Conservation (phyloP, 2,113 vertebrate species). For the Platichthys stellatus region DNA sequence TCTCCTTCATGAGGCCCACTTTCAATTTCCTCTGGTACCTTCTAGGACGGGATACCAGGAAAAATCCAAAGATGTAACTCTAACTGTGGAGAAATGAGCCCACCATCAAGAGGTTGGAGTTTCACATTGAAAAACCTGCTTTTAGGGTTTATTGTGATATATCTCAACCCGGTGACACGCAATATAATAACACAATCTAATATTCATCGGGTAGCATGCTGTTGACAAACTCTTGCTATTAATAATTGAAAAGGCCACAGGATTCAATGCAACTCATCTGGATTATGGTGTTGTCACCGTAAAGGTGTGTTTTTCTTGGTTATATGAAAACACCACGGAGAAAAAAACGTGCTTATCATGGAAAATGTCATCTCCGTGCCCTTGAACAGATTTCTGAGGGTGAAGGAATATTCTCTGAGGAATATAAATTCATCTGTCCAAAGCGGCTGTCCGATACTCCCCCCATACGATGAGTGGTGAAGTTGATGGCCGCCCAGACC, state of each 20-base stretch:
- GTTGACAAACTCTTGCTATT: conserved; percentile 52
- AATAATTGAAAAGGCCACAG: conserved; percentile 73
- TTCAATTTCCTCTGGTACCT: conserved; percentile 4
- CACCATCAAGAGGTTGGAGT: conserved; percentile 24
- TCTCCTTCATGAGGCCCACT: conserved; percentile 13
- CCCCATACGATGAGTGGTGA: background rate
- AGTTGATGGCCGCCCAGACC: conserved; percentile 25
- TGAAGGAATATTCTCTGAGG: background rate
- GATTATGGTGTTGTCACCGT: background rate
- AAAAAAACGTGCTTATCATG: background rate
- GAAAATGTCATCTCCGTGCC: background rate
- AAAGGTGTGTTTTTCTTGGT: background rate
- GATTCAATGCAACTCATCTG: conserved; percentile 43
- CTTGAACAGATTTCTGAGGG: too few relatives aligned
- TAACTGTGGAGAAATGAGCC: background rate
- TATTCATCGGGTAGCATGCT: conserved; percentile 58
- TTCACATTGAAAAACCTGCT: conserved; percentile 11
- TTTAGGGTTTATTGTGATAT: conserved; percentile 34
- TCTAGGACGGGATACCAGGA: background rate
- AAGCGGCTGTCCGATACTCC: background rate
- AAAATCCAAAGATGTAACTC: background rate
- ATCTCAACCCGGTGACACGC: conserved; percentile 28
- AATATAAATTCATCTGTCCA: background rate
- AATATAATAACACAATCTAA: conserved; percentile 49
- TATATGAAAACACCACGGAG: background rate